These are phyloP conservation scores for Cylas formicarius DNA, from an alignment of 1,140 invertebrate genomes.

Conservation along the genomic window DNA sequence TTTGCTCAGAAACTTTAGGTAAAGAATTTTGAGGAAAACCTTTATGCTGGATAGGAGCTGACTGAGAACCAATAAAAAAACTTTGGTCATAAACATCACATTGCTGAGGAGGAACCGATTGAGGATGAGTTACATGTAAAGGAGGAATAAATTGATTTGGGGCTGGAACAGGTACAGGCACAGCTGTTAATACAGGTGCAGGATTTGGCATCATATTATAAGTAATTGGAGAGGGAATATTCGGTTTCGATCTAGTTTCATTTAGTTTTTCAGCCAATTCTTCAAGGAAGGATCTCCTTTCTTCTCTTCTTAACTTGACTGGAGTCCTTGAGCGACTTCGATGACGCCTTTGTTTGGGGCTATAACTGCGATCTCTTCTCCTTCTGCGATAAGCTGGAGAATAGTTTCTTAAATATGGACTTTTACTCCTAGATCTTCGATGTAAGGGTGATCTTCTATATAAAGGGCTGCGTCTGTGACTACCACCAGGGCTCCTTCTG, in stretches of 20 bases:
- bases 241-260: slow-evolving; percentile 16
- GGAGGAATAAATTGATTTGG: not conserved
- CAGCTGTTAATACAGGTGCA: not conserved
- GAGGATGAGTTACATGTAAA: not conserved
- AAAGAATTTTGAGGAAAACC: too few species aligned
- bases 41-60: too few species aligned
- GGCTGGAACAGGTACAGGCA: slow-evolving; percentile 8
- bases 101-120: not conserved
- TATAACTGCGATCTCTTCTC: slow-evolving; percentile 12
- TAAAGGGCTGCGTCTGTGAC: slow-evolving; percentile 4
- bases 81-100: slow-evolving; percentile 21
- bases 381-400: not conserved
- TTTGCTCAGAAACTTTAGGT: too few species aligned
- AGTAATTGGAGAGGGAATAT: not conserved
- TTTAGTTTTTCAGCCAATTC: slow-evolving; percentile 35
- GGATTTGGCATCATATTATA: not conserved
- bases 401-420: slow-evolving; percentile 12
- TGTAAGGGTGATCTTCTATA: slow-evolving; percentile 5
- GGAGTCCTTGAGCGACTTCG: slow-evolving; percentile 13
- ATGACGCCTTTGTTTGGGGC: slow-evolving; percentile 6
- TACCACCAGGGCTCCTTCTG: slow-evolving; percentile 1
- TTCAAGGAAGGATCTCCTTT: slow-evolving; percentile 33
- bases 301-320: slow-evolving; percentile 14
- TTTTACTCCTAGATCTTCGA: slow-evolving; percentile 14
- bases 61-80: slow-evolving; percentile 31